phyloP scores from a whole-genome alignment of 2,797 vertebrate genomes.

The Lepidocolaptes lacrymiger region DNA sequence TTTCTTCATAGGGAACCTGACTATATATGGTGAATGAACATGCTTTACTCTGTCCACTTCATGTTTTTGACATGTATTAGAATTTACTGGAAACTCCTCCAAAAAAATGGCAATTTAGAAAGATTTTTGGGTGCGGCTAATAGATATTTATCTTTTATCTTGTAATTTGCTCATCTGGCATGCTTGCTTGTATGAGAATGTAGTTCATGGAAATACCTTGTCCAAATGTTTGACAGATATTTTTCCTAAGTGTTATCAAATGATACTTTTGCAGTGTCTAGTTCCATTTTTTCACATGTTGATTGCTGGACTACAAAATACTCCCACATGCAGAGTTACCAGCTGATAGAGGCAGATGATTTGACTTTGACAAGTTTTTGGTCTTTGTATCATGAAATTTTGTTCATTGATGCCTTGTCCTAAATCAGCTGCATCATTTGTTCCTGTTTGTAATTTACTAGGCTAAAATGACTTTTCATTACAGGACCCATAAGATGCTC shows the following conservation, averaged over 20 bases:
- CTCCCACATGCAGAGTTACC: neutral
- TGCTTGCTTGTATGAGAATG: neutral
- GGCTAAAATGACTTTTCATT: conserved; percentile 53
- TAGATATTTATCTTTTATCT: neutral
- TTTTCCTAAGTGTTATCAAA: neutral
- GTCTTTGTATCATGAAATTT: neutral
- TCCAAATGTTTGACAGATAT: neutral
- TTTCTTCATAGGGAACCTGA: neutral
- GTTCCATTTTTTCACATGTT: neutral
- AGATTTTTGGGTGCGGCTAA: neutral
- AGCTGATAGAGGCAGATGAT: neutral
- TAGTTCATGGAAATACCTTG: neutral
- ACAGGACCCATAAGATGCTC: conserved; percentile 28
- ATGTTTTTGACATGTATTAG: neutral
- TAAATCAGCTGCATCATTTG: conserved; percentile 5
- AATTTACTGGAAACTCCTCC: neutral
- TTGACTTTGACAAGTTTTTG: neutral
- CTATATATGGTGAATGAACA: neutral
- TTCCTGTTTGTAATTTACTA: conserved; percentile 58
- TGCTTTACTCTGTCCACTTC: neutral
- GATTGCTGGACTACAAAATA: neutral
- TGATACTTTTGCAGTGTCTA: neutral
- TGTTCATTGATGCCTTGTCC: conserved; percentile 12
- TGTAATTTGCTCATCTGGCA: neutral
- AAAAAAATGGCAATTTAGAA: neutral